Evolutionary conservation across 2,888 invertebrate genomes (phyloP), one percentile per base, ranked within the genome.

Genomic region (Drosophila leonis): DNA sequence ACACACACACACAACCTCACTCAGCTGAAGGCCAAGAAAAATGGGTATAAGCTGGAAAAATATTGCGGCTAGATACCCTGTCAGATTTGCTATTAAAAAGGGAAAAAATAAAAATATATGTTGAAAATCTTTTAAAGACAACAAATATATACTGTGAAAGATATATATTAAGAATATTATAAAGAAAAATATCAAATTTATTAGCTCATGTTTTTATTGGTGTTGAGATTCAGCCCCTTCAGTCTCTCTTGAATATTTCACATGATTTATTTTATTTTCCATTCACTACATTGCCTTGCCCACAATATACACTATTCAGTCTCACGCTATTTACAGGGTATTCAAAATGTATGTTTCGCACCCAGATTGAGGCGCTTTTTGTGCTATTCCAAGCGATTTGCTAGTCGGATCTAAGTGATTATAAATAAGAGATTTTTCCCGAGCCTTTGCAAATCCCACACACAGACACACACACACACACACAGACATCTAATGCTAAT

Each of bases 341-440:
- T 69, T 35, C 6, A 3, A 29, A 57, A 37, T 63, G 64, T 75
- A 42, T 74, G 49, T 54, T 51, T 27, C 51, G 29, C 42, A 31
- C 27, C 35, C 35, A 27, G 24, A 44, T 35, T 64, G 37, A 46
- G 67, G 55, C 67, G 48, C 51, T 65, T 46, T 77, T 74, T 66
- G 63, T 65, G 68, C 70, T 66, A 15, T 73, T 69, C 72, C 71
- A 67, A 57, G 66, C 74, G 56, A 79, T 78, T 78, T 71, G 64
- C 65, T 75, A 33, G 68, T 61, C 72, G 81, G 81, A 80, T 86
- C 71, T 78, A 77, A 87, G 82, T 78, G 88, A 86, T 86, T 86
- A 86, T 87, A 89, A 84, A 87, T 80, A 87, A 89, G 78, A 78
- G 78, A 84, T 82, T 69, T 78, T 35, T 44, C 60, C 56, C 59